Percentiles rank a stretch among this genome's conserved stretches.
These are phyloP conservation scores for Caenorhabditis elegans DNA, from an alignment of 1,140 invertebrate genomes.

Conservation along the genomic window WBcel235 BX284606.5:17684501-17685000, in stretches of 20 bases:
- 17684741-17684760: not conserved
- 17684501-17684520: too few species aligned
- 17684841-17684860: not conserved
- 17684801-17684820: not conserved
- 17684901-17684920: not conserved
- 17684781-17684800: not conserved
- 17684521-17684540: too few species aligned
- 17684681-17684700: too few species aligned
- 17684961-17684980: not conserved
- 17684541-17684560: too few species aligned
- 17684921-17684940: slow-evolving; percentile 15
- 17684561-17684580: too few species aligned
- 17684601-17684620: too few species aligned
- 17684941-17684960: slow-evolving; percentile 16
- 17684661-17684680: too few species aligned
- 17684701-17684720: too few species aligned
- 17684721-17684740: too few species aligned
- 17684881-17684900: not conserved
- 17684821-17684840: slow-evolving; percentile 5
- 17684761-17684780: not conserved
- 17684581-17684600: too few species aligned
- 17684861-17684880: slow-evolving; percentile 27
- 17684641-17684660: too few species aligned
- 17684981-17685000: not conserved
- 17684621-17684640: too few species aligned